These are phyloP conservation scores for Phocoena phocoena DNA, from an alignment of 2,113 vertebrate species.

Conservation along the genomic window DNA sequence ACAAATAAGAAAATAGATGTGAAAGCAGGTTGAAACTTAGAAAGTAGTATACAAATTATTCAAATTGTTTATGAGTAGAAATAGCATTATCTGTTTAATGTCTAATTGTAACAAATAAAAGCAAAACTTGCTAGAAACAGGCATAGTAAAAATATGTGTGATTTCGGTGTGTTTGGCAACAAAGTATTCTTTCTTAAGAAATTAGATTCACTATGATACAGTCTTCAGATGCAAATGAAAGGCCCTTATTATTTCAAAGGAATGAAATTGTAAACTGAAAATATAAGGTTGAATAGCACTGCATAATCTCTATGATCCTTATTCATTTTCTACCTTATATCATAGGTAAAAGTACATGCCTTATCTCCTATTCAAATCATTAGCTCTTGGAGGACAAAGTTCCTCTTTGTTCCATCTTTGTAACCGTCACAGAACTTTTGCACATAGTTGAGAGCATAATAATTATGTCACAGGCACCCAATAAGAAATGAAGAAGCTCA, in stretches of 20 bases:
- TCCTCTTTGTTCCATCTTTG: not conserved
- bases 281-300: not conserved
- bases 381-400: conserved; percentile 10
- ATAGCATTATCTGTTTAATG: not conserved
- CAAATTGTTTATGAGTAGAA: not conserved
- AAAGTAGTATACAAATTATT: not conserved
- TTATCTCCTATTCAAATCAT: conserved; percentile 16
- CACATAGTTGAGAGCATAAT: not conserved
- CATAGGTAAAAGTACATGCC: not conserved
- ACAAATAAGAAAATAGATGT: not conserved
- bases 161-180: not conserved
- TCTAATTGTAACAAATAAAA: conserved; percentile 36
- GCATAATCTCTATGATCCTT: not conserved
- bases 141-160: not conserved
- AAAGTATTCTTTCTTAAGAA: conserved; percentile 23
- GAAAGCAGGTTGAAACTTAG: not conserved
- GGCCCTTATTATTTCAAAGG: not conserved
- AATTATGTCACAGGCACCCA: not conserved
- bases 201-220: not conserved
- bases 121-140: not conserved
- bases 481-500: not conserved
- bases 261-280: conserved; percentile 17
- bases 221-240: not conserved
- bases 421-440: not conserved
- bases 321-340: not conserved